A percentile compares a stretch with the other conserved stretches of the same genome.
phyloP scores from a whole-genome alignment of 2,888 invertebrate species.

The Cephus pulcher region DNA sequence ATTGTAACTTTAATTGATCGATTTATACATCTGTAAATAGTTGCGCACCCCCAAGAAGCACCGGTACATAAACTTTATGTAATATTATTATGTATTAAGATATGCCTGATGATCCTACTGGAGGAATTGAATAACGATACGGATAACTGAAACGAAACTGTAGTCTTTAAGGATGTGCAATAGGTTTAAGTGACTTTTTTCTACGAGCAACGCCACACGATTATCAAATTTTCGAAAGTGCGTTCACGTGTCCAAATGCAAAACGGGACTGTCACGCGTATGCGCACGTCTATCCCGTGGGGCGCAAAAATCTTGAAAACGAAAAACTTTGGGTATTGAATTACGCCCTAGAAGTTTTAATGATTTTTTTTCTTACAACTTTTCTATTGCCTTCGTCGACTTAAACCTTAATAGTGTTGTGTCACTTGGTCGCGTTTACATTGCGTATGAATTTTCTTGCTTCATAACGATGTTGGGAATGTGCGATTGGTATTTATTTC shows the following conservation, averaged over 20 bases:
- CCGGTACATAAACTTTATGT: constrained; percentile 52
- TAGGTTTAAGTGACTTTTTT: constrained; percentile 25
- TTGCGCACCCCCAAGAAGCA: constrained; percentile 35
- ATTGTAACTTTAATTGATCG: constrained; percentile 36
- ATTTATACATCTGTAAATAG: constrained; percentile 49
- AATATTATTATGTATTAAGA: constrained; percentile 55
- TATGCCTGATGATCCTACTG: constrained; percentile 35
- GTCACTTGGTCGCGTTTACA: not conserved
- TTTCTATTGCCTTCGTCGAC: not conserved
- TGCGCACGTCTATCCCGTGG: not conserved
- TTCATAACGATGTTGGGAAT: not conserved
- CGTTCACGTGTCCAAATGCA: not conserved
- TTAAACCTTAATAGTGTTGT: not conserved
- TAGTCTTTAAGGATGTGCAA: constrained; percentile 43
- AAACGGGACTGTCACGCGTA: not conserved
- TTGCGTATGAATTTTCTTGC: not conserved
- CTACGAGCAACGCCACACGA: not conserved
- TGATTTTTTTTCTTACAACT: not conserved
- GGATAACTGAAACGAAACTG: not conserved
- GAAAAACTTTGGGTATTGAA: not conserved
- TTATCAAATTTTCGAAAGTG: not conserved
- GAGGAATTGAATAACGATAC: constrained; percentile 39
- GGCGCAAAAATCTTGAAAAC: not conserved
- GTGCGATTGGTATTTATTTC: constrained; percentile 5
- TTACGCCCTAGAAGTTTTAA: not conserved